phyloP scores from a whole-genome alignment of 1,140 invertebrate genomes.

The Antheraea mylitta region DNA sequence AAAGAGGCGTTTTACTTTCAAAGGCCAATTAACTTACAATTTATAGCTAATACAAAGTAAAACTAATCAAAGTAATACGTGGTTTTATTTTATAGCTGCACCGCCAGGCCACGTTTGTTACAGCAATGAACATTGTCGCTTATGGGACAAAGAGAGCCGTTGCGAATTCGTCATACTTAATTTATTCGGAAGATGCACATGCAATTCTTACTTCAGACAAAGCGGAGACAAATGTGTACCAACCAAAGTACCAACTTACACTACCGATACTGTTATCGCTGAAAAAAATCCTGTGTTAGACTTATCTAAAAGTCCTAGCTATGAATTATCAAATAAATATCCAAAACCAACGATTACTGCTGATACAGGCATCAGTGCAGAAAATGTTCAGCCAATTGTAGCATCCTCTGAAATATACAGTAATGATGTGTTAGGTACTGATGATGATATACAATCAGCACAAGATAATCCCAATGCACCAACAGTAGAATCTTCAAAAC shows the following conservation, averaged over 20 bases:
- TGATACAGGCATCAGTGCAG: not conserved
- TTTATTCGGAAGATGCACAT: constrained; percentile 92
- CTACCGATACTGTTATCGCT: constrained; percentile 62
- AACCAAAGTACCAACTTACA: constrained; percentile 56
- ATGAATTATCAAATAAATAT: constrained; percentile 27
- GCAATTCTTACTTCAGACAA: constrained; percentile 84
- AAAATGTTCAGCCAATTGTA: constrained; percentile 53
- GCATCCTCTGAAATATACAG: constrained; percentile 48
- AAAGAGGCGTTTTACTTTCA: constrained; percentile 26
- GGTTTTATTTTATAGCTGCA: constrained; percentile 82
- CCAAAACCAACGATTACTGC: constrained; percentile 23
- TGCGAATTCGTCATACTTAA: constrained; percentile 94
- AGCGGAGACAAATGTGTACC: constrained; percentile 82
- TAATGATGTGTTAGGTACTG: constrained; percentile 59
- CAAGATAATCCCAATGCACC: constrained; percentile 66
- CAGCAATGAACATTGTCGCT: constrained; percentile 91
- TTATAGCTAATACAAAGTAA: constrained; percentile 3
- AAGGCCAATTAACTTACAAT: constrained; percentile 22
- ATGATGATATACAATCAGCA: constrained; percentile 65
- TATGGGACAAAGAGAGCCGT: constrained; percentile 89
- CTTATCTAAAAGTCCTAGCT: constrained; percentile 32
- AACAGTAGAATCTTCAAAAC: constrained; percentile 52
- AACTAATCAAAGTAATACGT: constrained; percentile 6
- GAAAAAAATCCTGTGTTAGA: constrained; percentile 49
- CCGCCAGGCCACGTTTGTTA: constrained; percentile 93